Evolutionary conservation across 2,888 invertebrate species (phyloP).

Genomic region (Lobophora halterata): DNA sequence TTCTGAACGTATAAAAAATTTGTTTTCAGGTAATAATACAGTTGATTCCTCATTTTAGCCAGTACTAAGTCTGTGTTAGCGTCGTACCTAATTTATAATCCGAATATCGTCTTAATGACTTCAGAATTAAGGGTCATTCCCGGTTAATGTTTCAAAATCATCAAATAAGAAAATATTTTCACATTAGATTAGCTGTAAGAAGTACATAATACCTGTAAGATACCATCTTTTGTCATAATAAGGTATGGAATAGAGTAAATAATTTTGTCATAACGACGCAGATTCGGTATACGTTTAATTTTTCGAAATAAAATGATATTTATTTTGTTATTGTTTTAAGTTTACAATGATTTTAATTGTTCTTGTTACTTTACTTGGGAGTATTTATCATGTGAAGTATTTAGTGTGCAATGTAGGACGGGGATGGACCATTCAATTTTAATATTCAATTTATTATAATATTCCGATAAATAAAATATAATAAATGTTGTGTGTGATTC

Average conservation of each 20-base stretch:
- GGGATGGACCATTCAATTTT: constrained; percentile 39
- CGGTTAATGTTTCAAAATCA: constrained; percentile 15
- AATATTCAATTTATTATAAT: constrained; percentile 24
- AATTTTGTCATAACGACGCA: constrained; percentile 44
- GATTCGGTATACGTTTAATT: constrained; percentile 45
- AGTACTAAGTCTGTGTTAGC: constrained; percentile 58
- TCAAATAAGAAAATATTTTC: constrained; percentile 23
- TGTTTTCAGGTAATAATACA: constrained; percentile 32
- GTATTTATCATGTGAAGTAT: constrained; percentile 74
- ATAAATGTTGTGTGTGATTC: constrained; percentile 9
- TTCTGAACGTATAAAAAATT: constrained; percentile 13
- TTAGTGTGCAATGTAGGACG: constrained; percentile 44
- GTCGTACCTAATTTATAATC: constrained; percentile 46
- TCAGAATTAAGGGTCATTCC: too few relatives aligned
- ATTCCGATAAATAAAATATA: not conserved
- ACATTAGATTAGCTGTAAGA: constrained; percentile 15
- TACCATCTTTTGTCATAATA: constrained; percentile 24
- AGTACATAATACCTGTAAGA: constrained; percentile 24
- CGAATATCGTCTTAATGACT: constrained; percentile 55
- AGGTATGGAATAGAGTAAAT: constrained; percentile 11
- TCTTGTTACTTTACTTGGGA: constrained; percentile 78
- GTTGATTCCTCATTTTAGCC: constrained; percentile 60
- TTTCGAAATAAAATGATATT: constrained; percentile 64
- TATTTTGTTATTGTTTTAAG: constrained; percentile 79
- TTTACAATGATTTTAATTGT: constrained; percentile 78